A percentile compares a stretch with the other conserved stretches of the same genome.
Conservation (phyloP, 1,140 invertebrate species). For the Gryon sp. region DNA sequence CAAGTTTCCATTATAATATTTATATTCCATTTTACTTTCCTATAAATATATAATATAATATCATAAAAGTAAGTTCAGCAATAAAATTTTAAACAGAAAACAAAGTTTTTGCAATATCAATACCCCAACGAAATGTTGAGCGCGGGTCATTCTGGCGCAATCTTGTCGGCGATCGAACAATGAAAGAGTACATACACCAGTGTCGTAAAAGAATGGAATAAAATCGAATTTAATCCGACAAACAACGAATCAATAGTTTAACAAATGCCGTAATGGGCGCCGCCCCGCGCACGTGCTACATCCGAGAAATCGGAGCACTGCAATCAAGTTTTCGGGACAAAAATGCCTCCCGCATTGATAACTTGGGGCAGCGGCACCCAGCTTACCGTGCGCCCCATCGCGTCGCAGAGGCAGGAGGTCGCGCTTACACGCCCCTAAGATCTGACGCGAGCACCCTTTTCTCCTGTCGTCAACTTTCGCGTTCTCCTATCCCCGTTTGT, state of each 20-base stretch:
- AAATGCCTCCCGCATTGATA: conserved; percentile 71
- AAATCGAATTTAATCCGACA: conserved; percentile 67
- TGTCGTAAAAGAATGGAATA: conserved; percentile 34
- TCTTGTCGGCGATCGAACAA: conserved; percentile 38
- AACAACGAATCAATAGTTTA: conserved; percentile 71
- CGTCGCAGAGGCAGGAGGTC: conserved; percentile 63
- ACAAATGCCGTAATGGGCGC: conserved; percentile 68
- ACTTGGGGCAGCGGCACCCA: conserved; percentile 70
- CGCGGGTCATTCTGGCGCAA: conserved; percentile 17
- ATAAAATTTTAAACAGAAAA: too few relatives aligned
- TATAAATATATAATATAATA: too few relatives aligned
- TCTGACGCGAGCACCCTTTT: conserved; percentile 68
- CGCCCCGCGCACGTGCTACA: conserved; percentile 72
- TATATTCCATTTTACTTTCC: too few relatives aligned
- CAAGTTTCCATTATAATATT: too few relatives aligned
- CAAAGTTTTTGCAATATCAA: too few relatives aligned
- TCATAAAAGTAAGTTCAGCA: too few relatives aligned
- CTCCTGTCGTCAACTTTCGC: conserved; percentile 48
- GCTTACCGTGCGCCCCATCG: conserved; percentile 66
- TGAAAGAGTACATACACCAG: conserved; percentile 41
- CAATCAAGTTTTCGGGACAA: conserved; percentile 71
- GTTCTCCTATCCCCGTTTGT: conserved; percentile 44
- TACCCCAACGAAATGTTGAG: neutral
- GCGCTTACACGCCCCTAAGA: conserved; percentile 75
- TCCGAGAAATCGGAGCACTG: conserved; percentile 76